Evolutionary conservation across 1,140 invertebrate genomes (phyloP), one percentile per base, ranked within the genome.

Genomic region (Stegodyphus mimosarum): DNA sequence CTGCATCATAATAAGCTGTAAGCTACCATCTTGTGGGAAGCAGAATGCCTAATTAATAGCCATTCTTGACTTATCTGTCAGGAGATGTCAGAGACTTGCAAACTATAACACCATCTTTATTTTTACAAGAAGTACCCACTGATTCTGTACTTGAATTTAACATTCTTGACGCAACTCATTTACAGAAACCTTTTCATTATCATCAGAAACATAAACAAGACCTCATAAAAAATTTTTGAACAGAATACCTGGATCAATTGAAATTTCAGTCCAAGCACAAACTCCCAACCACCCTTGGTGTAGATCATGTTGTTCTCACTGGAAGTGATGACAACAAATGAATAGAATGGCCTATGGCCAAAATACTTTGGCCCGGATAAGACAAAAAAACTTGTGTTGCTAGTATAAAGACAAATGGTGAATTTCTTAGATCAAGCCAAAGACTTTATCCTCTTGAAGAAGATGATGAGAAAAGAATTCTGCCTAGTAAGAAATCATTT

Each of bases 391-490:
- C 60, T 66, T 55, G 60, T 63, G 53, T 76, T 7, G 74, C 55
- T 48, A 17, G 17, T 7, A 11, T 76, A 48, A 60, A 63, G 15
- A 76, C 53, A 17, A 64, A 18, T n/a, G 6, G 11, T 33, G 55
- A 17, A 60, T 15, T n/a, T 1, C 18, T 60, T 64, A 15, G 0
- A 55, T 7, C 74, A 48, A 6, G 6, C 9, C 74, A 76, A 48
- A 60, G 60, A 48, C 53, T 76, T 33, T 76, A 63, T 49, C 74
- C 5, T 48, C 50, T 76, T 10, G 74, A 76, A 50, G 74, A 64
- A 17, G 9, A 60, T 2, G 55, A 60, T 60, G 55, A 60, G 55
- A 15, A 60, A 5, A 60, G 55, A 60, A 60, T 10, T 60, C 15
- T 60, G 15, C 55, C 55, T 15, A 33, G 33, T 33, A 5, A 60